Percentiles rank a stretch among this genome's conserved stretches.
Evolutionary conservation across 2,888 invertebrate species (phyloP).

Genomic region (Cryptus viduatorius): DNA sequence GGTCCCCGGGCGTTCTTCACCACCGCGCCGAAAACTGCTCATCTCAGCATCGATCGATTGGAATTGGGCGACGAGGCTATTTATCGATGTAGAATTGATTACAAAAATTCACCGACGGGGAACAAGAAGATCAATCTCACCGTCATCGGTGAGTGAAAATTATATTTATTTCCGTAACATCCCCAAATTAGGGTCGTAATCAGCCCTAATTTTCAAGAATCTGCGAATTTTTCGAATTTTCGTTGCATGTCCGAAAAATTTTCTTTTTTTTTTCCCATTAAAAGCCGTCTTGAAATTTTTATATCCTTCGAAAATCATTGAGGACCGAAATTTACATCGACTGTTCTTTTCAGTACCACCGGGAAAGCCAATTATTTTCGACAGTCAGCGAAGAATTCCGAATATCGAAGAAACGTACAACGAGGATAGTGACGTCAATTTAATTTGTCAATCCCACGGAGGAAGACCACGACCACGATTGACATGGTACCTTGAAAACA

Average conservation of each 20-base stretch:
- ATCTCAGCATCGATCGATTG: constrained; percentile 85
- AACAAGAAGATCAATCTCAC: constrained; percentile 86
- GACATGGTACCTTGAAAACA: constrained; percentile 94
- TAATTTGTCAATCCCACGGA: constrained; percentile 93
- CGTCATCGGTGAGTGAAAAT: constrained; percentile 85
- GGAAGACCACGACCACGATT: constrained; percentile 93
- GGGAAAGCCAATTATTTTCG: constrained; percentile 92
- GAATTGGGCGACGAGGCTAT: constrained; percentile 85
- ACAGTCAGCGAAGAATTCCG: constrained; percentile 89
- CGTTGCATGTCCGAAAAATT: neutral
- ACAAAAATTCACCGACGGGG: constrained; percentile 86
- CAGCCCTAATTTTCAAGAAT: neutral
- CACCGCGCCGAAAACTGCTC: constrained; percentile 86
- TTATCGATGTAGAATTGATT: constrained; percentile 86
- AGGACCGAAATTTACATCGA: constrained; percentile 64
- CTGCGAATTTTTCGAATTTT: neutral
- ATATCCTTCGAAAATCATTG: constrained; percentile 9
- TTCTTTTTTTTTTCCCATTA: neutral
- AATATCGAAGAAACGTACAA: constrained; percentile 93
- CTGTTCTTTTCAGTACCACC: constrained; percentile 90
- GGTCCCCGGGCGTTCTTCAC: constrained; percentile 87
- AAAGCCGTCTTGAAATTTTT: neutral
- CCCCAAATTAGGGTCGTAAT: too few relatives aligned
- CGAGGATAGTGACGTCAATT: constrained; percentile 93
- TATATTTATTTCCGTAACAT: constrained; percentile 58